Base-by-base conservation (phyloP, 2,113 vertebrate genomes). In the Chinchilla lanigera region DNA sequence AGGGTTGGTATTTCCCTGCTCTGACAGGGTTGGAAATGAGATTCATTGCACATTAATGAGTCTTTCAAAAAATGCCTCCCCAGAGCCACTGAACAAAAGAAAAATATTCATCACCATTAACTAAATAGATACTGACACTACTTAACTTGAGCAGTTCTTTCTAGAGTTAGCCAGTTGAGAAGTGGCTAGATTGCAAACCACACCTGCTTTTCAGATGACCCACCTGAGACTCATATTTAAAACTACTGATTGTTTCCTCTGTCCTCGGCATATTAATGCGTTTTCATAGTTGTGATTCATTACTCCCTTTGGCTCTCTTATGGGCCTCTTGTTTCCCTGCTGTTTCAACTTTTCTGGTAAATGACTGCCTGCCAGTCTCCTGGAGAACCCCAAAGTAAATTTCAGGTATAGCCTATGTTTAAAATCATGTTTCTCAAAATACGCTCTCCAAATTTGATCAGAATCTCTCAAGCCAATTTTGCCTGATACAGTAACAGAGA, bases 211-310 rank as follows among this genome's bases (percentile, higher is more conserved):
- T 3, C 1, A 56, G 88, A 96, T 19, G 47, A 81, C 88, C 81
- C 71, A 5, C 88, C 52, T 88, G 90, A 86, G 90, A 93, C 81
- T 89, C 65, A 4, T 92, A 89, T 93, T 92, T 90, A 95, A 95
- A 92, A 85, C 33, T 35, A 67, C 88, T 44, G 86, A 89, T 97
- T 96, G 97, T 96, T 97, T 97, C 94, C 93, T 92, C 94, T 94
- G 92, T 96, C 75, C n/a, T 96, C 95, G 96, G 85, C 71, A 58
- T 96, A 95, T 97, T 89, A 97, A 95, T 96, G 81, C 52, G 61
- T 93, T 93, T 90, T 96, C 86, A 89, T 93, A 56, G 54, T 82
- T 89, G 84, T 0, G 96, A 89, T 75, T 96, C 86, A 93, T 96
- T 93, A 75, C 71, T 95, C 82, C 30, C 52, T 7, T 73, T 90